phyloP scores from a whole-genome alignment of 1,140 invertebrate species.

The Chelonus insularis region DNA sequence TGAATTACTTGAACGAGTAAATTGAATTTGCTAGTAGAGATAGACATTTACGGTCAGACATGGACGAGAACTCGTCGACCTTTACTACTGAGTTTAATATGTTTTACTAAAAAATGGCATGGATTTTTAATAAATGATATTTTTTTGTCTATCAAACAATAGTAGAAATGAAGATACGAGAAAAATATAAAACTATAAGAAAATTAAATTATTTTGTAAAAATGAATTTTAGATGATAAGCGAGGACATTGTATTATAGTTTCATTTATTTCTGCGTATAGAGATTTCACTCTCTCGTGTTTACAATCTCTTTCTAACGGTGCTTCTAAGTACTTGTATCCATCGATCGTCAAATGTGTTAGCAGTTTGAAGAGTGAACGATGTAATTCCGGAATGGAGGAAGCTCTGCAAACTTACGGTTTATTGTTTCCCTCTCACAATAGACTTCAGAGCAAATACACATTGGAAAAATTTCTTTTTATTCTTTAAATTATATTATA shows the following conservation, averaged over 20 bases:
- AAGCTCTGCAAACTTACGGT: constrained; percentile 3
- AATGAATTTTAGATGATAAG: neutral
- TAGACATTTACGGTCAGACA: neutral
- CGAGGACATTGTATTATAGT: no score
- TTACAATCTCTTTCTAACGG: constrained; percentile 12
- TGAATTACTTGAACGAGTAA: neutral
- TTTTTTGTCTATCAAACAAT: no score
- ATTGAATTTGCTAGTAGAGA: neutral
- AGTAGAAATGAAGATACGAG: no score
- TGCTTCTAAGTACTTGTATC: constrained; percentile 4
- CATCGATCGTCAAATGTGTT: constrained; percentile 9
- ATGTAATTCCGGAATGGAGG: constrained; percentile 4
- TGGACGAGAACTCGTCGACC: neutral
- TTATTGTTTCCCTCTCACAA: constrained; percentile 9
- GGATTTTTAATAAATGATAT: neutral
- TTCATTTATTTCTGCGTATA: no score
- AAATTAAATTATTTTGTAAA: neutral
- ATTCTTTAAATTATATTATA: no score
- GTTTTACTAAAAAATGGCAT: neutral
- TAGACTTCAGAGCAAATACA: constrained; percentile 5
- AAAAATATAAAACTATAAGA: no score
- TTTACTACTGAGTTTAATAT: constrained; percentile 5
- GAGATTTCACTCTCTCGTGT: neutral
- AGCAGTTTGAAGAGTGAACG: neutral
- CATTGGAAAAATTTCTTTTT: no score